Evolutionary conservation across 2,888 invertebrate species (phyloP).

Genomic region (Leuctra nigra): DNA sequence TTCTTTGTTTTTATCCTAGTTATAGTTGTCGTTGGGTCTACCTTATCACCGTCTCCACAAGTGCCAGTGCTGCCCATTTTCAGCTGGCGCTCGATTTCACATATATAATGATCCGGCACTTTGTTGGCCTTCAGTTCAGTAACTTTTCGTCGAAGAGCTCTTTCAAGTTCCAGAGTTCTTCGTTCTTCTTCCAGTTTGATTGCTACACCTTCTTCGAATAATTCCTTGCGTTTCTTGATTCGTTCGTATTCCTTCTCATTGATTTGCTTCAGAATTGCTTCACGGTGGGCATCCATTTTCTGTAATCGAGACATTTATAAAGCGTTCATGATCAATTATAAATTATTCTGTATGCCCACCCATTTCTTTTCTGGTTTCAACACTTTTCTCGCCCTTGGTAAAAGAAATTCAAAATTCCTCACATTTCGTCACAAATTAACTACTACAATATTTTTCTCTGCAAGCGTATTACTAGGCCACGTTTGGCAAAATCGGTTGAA

Average conservation of each 20-base stretch:
- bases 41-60: no score
- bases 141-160: constrained; percentile 49
- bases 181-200: constrained; percentile 53
- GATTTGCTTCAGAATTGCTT: constrained; percentile 55
- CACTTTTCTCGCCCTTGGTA: no score
- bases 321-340: no score
- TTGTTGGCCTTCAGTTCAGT: constrained; percentile 48
- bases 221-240: constrained; percentile 52
- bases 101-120: constrained; percentile 50
- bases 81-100: constrained; percentile 41
- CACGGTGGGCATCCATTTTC: constrained; percentile 44
- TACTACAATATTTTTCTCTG: no score
- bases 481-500: no score
- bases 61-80: constrained; percentile 2
- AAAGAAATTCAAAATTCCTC: no score
- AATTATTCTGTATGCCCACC: no score
- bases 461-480: no score
- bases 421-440: not conserved
- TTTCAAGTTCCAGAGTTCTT: constrained; percentile 46
- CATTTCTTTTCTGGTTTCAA: no score
- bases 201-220: constrained; percentile 59
- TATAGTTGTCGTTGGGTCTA: no score
- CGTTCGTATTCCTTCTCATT: constrained; percentile 61
- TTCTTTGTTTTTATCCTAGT: no score
- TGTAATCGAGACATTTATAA: constrained; percentile 25